Conservation (phyloP, 2,888 invertebrate species). For the Epiblema foenella region DNA sequence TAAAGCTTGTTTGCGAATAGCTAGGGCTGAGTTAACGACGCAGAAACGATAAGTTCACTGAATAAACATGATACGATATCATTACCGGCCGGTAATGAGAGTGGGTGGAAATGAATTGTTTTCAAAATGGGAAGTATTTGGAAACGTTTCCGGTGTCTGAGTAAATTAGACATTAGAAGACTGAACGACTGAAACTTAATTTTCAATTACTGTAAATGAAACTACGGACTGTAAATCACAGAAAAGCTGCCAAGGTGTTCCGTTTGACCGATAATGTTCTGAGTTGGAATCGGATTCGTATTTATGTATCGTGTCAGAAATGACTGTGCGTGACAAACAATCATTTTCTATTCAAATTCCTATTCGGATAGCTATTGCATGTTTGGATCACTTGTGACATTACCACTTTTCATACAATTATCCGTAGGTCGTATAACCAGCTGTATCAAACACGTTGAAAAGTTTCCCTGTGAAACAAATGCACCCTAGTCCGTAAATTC, state of each 20-base stretch:
- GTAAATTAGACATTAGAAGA: background rate
- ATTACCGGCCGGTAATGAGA: constrained; percentile 48
- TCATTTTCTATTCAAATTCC: too few relatives aligned
- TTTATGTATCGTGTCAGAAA: too few relatives aligned
- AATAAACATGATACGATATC: constrained; percentile 66
- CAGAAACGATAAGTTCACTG: constrained; percentile 69
- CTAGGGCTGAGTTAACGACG: constrained; percentile 66
- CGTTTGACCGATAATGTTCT: too few relatives aligned
- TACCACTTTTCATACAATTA: too few relatives aligned
- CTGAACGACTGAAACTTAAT: background rate
- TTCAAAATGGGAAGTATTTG: background rate
- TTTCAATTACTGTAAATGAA: too few relatives aligned
- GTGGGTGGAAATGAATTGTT: constrained; percentile 20
- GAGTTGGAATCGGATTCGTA: too few relatives aligned
- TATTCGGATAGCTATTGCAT: too few relatives aligned
- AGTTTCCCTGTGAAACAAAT: constrained; percentile 1
- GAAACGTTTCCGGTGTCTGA: background rate
- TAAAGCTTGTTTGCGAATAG: constrained; percentile 3
- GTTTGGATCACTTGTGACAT: too few relatives aligned
- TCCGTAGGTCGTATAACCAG: background rate
- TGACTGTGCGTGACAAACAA: too few relatives aligned
- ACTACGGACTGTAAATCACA: too few relatives aligned
- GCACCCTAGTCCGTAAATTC: background rate
- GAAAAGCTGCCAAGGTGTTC: too few relatives aligned
- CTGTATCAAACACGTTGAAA: background rate